Base-by-base conservation (phyloP, 37 sponge, comb jelly and placozoan genomes). In the Haliclona indistincta region DNA sequence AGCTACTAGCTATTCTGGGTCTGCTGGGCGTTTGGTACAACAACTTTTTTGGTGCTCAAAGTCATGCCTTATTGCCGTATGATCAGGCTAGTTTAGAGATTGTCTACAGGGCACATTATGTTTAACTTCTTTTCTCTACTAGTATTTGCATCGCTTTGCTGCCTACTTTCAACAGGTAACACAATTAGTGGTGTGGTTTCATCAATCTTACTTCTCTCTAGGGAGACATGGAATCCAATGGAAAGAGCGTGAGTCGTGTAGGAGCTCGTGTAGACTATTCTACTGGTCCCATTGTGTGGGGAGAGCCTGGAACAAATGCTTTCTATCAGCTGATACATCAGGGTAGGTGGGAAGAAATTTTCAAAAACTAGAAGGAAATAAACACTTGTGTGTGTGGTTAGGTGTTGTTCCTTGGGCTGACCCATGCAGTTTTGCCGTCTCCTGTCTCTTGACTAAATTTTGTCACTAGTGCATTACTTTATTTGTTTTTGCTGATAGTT, bases 201-300 rank as follows among this genome's bases (percentile, higher is more conserved):
- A n/a, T n/a, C n/a, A n/a, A n/a, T n/a, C n/a, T n/a, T n/a, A n/a
- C 29, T 8, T 62, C 19, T 43, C 38, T 19, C 32, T 76, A 95
- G 86, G 94, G 96, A 28, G 99, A 98, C 71, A 98, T 98, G 99
- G 99, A 98, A 70, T 95, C 96, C 19, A 95, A 98, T 76, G 95
- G 99, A 28, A 98, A 98, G 80, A 79, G 70, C 37, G 99, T 98
- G 32, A 81, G 77, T 30, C 66, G 93, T 11, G 43, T 63, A 13
- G 96, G 99, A 2, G 83, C 54, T 47, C 56, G 77, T 33, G 87
- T 91, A 11, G 68, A 87, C 77, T 95, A 98, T 72, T 95, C 95
- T 35, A 98, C 99, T 69, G 99, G 99, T 15, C 96, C 96, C n/a
- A 94, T 98, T 80, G 96, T 98, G 36, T 98, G 99, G 99, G 99